These are phyloP conservation scores for Acanthosepion esculentum DNA, from an alignment of 2,888 invertebrate species.

Conservation along the genomic window DNA sequence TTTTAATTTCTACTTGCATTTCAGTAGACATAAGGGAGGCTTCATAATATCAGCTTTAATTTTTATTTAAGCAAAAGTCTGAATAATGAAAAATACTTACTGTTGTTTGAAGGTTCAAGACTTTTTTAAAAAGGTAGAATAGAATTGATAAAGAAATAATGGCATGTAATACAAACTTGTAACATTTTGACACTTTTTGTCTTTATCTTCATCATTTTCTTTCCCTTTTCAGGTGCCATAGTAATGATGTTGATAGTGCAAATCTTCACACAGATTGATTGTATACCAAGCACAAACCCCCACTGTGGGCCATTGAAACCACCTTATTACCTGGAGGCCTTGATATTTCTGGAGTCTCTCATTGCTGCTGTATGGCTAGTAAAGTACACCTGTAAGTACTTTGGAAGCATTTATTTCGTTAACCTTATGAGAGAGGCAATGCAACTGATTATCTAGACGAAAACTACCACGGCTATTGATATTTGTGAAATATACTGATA, in stretches of 20 bases:
- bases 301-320: slow-evolving; percentile 34
- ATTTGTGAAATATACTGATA: too few species aligned
- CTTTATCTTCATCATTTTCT: background rate
- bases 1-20: too few species aligned
- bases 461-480: too few species aligned
- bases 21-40: too few species aligned
- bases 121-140: too few species aligned
- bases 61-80: too few species aligned
- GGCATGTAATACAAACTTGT: background rate
- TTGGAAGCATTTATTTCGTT: background rate
- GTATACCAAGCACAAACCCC: background rate
- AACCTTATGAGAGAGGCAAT: too few species aligned
- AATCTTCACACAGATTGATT: slow-evolving; percentile 36
- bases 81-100: too few species aligned
- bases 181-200: background rate
- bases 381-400: slow-evolving; percentile 38
- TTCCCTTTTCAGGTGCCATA: background rate
- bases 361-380: slow-evolving; percentile 35
- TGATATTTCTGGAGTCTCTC: background rate
- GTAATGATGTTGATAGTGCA: slow-evolving; percentile 37
- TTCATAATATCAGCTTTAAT: too few species aligned
- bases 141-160: background rate
- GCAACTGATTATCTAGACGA: too few species aligned
- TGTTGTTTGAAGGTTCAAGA: too few species aligned
- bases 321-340: background rate